phyloP scores from a whole-genome alignment of 2,113 vertebrate genomes.

The Hippocampus abdominalis region DNA sequence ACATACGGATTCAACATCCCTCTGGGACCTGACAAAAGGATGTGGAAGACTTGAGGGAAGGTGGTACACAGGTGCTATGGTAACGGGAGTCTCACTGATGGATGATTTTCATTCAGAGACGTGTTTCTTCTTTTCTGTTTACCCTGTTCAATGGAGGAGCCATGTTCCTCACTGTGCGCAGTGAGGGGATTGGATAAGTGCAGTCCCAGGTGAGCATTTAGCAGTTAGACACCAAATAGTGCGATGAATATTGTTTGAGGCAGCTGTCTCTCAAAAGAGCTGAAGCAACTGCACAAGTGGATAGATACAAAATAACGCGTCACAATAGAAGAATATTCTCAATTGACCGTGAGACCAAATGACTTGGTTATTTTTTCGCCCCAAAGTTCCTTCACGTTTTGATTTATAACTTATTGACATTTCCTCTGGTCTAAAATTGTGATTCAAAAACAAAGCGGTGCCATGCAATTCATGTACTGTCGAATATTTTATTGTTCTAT shows the following conservation, averaged over 20 bases:
- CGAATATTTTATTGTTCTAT: slow-evolving; percentile 7
- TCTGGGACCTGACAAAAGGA: slow-evolving; percentile 49
- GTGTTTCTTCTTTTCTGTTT: slow-evolving; percentile 31
- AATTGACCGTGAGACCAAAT: slow-evolving; percentile 4
- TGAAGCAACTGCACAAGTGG: slow-evolving; percentile 29
- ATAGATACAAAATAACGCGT: not conserved
- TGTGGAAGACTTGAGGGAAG: slow-evolving; percentile 37
- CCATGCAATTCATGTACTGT: not conserved
- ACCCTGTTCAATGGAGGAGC: slow-evolving; percentile 47
- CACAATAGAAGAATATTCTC: slow-evolving; percentile 1
- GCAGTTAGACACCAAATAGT: slow-evolving; percentile 47
- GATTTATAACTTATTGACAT: not conserved
- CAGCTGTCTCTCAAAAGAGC: slow-evolving; percentile 37
- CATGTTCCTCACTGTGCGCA: slow-evolving; percentile 39
- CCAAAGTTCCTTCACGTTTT: not conserved
- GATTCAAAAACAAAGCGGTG: slow-evolving; percentile 3
- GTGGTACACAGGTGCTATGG: slow-evolving; percentile 55
- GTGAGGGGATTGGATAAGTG: slow-evolving; percentile 52
- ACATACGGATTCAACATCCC: slow-evolving; percentile 35
- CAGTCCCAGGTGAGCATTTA: slow-evolving; percentile 62
- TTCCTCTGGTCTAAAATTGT: not conserved
- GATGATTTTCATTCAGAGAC: slow-evolving; percentile 32
- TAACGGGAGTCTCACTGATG: slow-evolving; percentile 52
- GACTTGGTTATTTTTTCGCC: not conserved
- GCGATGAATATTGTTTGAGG: slow-evolving; percentile 31